Base-by-base conservation (phyloP, 2,113 vertebrate species). In the Theropithecus gelada region DNA sequence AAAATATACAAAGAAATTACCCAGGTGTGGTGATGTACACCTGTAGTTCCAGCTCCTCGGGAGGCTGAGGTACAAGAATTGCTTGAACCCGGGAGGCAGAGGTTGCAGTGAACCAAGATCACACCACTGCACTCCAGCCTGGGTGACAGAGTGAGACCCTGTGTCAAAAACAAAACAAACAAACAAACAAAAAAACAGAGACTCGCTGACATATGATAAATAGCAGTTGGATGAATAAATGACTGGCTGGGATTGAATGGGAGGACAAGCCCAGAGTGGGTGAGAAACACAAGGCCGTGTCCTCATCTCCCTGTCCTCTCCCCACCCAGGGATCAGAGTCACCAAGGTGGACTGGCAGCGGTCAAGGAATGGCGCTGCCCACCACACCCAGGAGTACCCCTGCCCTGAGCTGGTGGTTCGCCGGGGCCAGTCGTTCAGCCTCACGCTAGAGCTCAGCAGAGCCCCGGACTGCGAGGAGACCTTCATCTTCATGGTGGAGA, bases 401-500 rank as follows among this genome's bases (percentile, higher is more conserved):
- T 76, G 92, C 96, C 76, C 82, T 0, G 97, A 98, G 92, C 61
- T 99, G 95, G 98, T 97, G 2, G 94, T 99, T 68, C 98, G 99
- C 92, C 96, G 99, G 30, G 99, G 99, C 73, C 98, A 99, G 79
- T 1, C 13, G 48, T 98, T 99, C 91, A 27, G 0, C 0, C 84
- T 99, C n/a, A 97, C 80, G 0, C 76, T 99, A 68, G 97, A 98
- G 90, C 98, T 99, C 68, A 99, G 96, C 82, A 96, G 98, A 22
- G 14, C 86, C 0, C 93, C 79, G 72, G 96, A 98, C 52, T 17
- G 38, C 0, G 94, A 96, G n/a, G 99, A 99, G 92, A 96, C 75
- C 45, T 55, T 99, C 3, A 93, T 95, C 38, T 99, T 99, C 95
- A 95, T 98, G 1, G 98, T 98, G 66, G 98, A 99, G 96, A 99